phyloP scores from a whole-genome alignment of 2,888 invertebrate species.

The Andricus curvator region DNA sequence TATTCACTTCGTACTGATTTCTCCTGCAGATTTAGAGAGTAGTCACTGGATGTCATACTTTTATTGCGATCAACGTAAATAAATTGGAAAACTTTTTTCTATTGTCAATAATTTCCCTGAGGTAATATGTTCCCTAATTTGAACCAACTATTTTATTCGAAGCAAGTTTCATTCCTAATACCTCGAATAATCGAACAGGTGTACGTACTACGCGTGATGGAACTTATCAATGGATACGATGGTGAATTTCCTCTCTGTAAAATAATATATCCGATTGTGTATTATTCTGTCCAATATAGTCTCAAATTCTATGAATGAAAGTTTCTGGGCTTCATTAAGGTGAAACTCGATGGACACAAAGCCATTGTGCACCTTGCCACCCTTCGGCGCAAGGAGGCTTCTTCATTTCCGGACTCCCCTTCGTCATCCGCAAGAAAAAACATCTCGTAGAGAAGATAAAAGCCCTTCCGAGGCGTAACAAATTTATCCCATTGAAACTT shows the following conservation, averaged over 20 bases:
- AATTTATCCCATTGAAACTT: constrained; percentile 37
- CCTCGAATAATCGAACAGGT: neutral
- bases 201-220: neutral
- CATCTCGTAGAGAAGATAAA: constrained; percentile 27
- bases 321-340: constrained; percentile 29
- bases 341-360: constrained; percentile 25
- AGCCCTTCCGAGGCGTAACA: constrained; percentile 22
- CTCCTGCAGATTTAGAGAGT: too few species aligned
- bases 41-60: too few species aligned
- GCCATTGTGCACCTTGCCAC: constrained; percentile 15
- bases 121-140: too few species aligned
- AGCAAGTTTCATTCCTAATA: neutral
- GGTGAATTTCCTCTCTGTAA: neutral
- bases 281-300: constrained; percentile 13
- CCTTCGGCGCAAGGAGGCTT: neutral
- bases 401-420: constrained; percentile 30
- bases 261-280: neutral
- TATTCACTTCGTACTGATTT: too few species aligned
- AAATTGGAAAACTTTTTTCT: too few species aligned
- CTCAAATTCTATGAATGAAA: constrained; percentile 23
- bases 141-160: too few species aligned
- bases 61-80: too few species aligned
- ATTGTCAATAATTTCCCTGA: too few species aligned
- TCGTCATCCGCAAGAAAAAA: constrained; percentile 27
- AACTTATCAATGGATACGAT: neutral